Evolutionary conservation across 2,797 vertebrate species (phyloP), one percentile per base, ranked within the genome.

Genomic region (Hydrocynus forskahlii): DNA sequence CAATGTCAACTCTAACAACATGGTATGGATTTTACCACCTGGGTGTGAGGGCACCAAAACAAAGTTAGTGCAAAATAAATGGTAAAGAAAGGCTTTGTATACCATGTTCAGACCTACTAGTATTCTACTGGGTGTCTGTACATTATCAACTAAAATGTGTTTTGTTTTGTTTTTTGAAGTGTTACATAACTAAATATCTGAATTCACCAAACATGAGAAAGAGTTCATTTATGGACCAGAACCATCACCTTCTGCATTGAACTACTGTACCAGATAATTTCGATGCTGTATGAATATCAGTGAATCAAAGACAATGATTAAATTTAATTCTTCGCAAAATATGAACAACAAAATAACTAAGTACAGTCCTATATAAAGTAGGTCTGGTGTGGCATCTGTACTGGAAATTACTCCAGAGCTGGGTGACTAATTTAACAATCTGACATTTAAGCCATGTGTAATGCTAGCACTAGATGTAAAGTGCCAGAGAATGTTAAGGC

Each of bases 361-460:
- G 45, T 48, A 45, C 67, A 29, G 72, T 50, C 12, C 13, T 66
- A 50, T 71, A 62, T 19, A 71, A 62, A 79, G 63, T n/a, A 10
- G 73, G 43, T 4, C 16, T 55, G 66, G 55, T 7, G 67, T 54
- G 67, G 40, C 62, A 38, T 85, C 54, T 52, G 63, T 59, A 43
- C 21, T 64, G 79, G 52, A 71, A 78, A 29, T 35, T 48, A 62
- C 60, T 59, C 45, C 57, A 59, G 71, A 75, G 69, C 75, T 40
- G 40, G n/a, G 57, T 21, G 57, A 86, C 81, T 70, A 75, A 86
- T 83, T 81, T 84, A 81, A 84, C 84, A 81, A 83, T 57, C 73
- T 76, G 74, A 83, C 79, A 81, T 87, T 84, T 79, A 60, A 87
- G 75, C 79, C 75, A 78, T 80, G 76, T 83, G 81, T 75, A 82